phyloP scores from a whole-genome alignment of 2,888 invertebrate species.

The Cenopis cana region DNA sequence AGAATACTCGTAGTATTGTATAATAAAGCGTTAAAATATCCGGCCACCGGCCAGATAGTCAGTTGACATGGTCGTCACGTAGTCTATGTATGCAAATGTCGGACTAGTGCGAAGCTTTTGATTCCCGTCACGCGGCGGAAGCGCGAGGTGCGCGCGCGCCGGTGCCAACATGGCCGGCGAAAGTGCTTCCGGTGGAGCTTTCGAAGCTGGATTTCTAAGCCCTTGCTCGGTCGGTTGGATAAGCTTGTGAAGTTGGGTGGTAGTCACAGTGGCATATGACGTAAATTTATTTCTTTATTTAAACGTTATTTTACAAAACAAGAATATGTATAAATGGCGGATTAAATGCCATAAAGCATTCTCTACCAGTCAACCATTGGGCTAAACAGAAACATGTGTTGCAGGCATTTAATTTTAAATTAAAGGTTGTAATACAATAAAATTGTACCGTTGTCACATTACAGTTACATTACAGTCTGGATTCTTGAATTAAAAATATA shows the following conservation, averaged over 20 bases:
- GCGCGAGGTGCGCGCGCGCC: conserved; percentile 80
- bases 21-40: conserved; percentile 29
- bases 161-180: conserved; percentile 84
- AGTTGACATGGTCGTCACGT: conserved; percentile 74
- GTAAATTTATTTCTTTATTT: too few relatives aligned
- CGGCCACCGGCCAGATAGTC: conserved; percentile 45
- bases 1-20: conserved; percentile 3
- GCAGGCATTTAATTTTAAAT: too few relatives aligned
- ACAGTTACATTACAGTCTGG: too few relatives aligned
- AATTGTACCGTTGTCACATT: too few relatives aligned
- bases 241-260: not conserved
- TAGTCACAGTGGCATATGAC: not conserved
- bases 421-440: too few relatives aligned
- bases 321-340: too few relatives aligned
- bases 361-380: too few relatives aligned
- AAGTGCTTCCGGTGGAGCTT: conserved; percentile 81
- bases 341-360: too few relatives aligned
- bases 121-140: conserved; percentile 83
- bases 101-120: conserved; percentile 66
- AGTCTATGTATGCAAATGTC: conserved; percentile 77
- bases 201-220: conserved; percentile 68
- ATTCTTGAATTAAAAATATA: too few relatives aligned
- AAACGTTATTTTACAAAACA: too few relatives aligned
- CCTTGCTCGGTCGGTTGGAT: conserved; percentile 53
- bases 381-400: too few relatives aligned